These are phyloP conservation scores for Papilio aristodemus DNA, from an alignment of 1,140 invertebrate species.

Conservation along the genomic window DNA sequence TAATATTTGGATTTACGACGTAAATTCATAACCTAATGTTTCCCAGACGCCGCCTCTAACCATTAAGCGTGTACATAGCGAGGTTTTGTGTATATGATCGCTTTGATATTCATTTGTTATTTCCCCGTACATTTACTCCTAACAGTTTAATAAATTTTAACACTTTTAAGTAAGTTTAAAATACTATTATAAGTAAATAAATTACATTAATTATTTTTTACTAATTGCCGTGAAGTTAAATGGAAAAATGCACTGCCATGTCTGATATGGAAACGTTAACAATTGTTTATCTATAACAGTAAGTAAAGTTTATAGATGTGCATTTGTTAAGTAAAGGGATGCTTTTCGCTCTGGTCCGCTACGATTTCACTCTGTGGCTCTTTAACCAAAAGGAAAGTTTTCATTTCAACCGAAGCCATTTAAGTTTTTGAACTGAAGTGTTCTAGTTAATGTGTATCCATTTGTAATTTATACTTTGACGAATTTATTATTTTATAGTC, in stretches of 20 bases:
- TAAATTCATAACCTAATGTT: constrained; percentile 32
- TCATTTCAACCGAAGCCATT: constrained; percentile 17
- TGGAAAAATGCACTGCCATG: background rate
- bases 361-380: constrained; percentile 5
- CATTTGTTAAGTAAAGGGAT: background rate
- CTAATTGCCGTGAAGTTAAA: background rate
- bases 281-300: background rate
- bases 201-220: background rate
- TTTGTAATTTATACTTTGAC: constrained; percentile 13
- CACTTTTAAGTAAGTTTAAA: background rate
- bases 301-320: background rate
- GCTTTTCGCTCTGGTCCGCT: background rate
- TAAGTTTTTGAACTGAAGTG: constrained; percentile 13
- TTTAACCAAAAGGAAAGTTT: constrained; percentile 18
- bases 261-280: no score
- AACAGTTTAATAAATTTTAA: background rate
- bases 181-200: background rate
- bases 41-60: constrained; percentile 20
- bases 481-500: background rate
- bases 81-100: constrained; percentile 16
- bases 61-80: constrained; percentile 24
- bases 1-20: constrained; percentile 31
- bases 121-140: background rate
- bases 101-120: constrained; percentile 4
- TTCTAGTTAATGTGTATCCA: constrained; percentile 13